These are phyloP conservation scores for Brachionus sp. DNA, from an alignment of 1,140 invertebrate species.

Conservation along the genomic window DNA sequence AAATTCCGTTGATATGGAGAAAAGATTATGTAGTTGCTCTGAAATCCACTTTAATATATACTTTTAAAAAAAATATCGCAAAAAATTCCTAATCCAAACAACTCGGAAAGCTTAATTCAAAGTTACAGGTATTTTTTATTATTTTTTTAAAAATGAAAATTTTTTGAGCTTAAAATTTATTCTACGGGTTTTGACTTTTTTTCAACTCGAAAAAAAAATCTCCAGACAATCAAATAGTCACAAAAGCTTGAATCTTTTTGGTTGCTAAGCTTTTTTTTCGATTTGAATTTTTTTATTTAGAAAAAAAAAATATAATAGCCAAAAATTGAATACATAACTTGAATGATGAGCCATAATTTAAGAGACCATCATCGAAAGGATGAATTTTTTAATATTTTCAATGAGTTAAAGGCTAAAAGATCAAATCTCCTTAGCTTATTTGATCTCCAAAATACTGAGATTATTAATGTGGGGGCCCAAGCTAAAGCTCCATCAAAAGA, in stretches of 20 bases:
- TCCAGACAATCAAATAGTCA: constrained; percentile 26
- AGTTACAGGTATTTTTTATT: background rate
- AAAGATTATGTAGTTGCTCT: background rate
- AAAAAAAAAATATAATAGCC: background rate
- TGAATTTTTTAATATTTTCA: background rate
- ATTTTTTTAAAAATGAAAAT: background rate
- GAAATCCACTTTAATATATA: background rate
- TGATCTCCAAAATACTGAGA: constrained; percentile 6
- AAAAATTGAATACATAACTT: background rate
- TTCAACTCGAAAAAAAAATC: background rate
- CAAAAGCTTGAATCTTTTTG: background rate
- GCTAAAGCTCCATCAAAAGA: constrained; percentile 44
- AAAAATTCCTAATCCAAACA: background rate
- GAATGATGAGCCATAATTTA: background rate
- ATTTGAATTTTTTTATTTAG: background rate
- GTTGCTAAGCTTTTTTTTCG: constrained; percentile 23
- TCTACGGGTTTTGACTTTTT: background rate
- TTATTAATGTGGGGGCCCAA: constrained; percentile 4
- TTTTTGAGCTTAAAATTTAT: background rate
- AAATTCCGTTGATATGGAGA: constrained; percentile 9
- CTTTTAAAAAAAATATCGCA: background rate
- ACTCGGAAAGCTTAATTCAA: background rate
- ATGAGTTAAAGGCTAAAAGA: background rate
- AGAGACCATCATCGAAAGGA: background rate
- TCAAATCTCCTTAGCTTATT: background rate